Evolutionary conservation across 2,888 invertebrate genomes (phyloP).

Genomic region (Heliconius charithonia): DNA sequence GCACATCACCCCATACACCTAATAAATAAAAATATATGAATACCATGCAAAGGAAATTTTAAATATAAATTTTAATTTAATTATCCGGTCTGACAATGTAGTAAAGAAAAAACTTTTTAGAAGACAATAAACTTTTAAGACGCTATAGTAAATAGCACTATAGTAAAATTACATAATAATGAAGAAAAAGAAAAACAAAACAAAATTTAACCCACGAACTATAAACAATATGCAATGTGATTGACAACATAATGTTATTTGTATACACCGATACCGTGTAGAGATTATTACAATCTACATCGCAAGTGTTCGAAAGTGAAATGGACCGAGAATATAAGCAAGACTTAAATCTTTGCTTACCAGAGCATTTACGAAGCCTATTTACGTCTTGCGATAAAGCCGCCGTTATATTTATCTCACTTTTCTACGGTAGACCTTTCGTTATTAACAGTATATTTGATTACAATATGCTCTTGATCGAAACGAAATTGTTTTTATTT

Average conservation of each 20-base stretch:
- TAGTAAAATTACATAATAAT: background rate
- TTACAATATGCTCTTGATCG: background rate
- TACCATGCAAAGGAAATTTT: background rate
- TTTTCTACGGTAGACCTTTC: conserved; percentile 33
- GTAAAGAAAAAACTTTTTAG: background rate
- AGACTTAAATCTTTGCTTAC: conserved; percentile 45
- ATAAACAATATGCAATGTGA: background rate
- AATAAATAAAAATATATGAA: background rate
- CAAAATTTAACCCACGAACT: background rate
- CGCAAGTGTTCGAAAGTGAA: conserved; percentile 48
- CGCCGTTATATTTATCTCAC: conserved; percentile 45
- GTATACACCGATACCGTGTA: background rate
- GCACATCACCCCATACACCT: background rate
- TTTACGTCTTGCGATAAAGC: conserved; percentile 45
- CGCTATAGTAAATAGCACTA: too few species aligned
- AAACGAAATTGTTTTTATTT: background rate
- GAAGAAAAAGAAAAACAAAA: background rate
- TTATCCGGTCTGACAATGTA: background rate
- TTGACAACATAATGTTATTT: conserved; percentile 12
- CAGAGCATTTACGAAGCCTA: conserved; percentile 45
- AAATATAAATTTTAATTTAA: background rate
- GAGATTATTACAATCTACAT: conserved; percentile 30
- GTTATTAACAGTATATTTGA: conserved; percentile 27
- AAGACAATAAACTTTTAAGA: too few species aligned
- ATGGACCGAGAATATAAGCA: conserved; percentile 45